Evolutionary conservation across 2,888 invertebrate genomes (phyloP).

Genomic region (Dryadula phaetusa): DNA sequence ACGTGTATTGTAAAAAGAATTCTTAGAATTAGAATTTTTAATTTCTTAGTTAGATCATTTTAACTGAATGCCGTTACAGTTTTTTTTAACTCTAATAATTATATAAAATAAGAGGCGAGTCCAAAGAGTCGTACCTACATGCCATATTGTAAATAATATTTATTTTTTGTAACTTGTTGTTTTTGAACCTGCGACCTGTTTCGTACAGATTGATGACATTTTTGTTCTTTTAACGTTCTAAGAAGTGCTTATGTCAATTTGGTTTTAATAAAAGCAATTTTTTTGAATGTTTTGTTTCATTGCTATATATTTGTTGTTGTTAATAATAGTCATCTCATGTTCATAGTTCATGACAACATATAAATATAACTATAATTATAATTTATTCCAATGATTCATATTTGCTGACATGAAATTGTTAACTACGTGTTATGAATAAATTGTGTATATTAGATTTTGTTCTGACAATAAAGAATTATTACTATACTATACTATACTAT

Average conservation of each 20-base stretch:
- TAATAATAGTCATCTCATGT: no score
- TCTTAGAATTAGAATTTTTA: no score
- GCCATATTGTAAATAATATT: constrained; percentile 55
- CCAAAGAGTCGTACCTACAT: constrained; percentile 73
- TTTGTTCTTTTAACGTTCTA: constrained; percentile 52
- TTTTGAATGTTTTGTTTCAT: constrained; percentile 50
- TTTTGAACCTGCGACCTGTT: constrained; percentile 33
- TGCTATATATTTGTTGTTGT: no score
- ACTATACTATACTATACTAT: no score
- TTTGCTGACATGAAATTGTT: no score
- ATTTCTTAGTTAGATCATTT: background rate
- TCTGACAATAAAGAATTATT: no score
- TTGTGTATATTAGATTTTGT: no score
- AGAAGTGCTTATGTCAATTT: constrained; percentile 53
- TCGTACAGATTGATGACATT: constrained; percentile 38
- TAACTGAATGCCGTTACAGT: background rate
- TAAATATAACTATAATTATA: no score
- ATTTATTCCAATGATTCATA: no score
- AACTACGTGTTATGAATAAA: no score
- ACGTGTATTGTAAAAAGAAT: no score
- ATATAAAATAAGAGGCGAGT: constrained; percentile 49
- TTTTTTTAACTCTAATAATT: constrained; percentile 32
- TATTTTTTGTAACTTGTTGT: constrained; percentile 52
- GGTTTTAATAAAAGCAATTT: constrained; percentile 61
- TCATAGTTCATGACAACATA: no score